Evolutionary conservation across 2,797 vertebrate genomes (phyloP).

Genomic region (Channa striata): DNA sequence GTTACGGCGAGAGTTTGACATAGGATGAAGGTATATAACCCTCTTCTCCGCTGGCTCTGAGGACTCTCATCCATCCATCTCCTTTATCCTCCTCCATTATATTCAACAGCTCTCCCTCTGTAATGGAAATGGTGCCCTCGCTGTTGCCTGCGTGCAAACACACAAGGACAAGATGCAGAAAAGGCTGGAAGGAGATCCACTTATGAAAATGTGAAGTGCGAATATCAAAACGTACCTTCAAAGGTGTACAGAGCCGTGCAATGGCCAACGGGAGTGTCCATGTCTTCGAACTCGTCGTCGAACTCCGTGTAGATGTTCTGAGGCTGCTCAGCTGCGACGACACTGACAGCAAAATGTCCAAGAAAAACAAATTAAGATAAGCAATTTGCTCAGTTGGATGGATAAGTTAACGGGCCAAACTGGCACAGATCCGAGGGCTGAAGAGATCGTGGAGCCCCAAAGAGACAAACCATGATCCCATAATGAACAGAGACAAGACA

Average conservation of each 20-base stretch:
- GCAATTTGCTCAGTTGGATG: background rate
- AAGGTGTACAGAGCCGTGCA: conserved; percentile 89
- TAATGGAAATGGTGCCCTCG: conserved; percentile 88
- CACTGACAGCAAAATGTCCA: conserved; percentile 62
- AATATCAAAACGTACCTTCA: conserved; percentile 76
- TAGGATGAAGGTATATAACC: conserved; percentile 92
- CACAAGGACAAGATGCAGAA: conserved; percentile 2
- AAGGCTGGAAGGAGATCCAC: background rate
- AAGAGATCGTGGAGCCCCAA: no score
- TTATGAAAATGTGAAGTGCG: background rate
- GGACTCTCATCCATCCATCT: conserved; percentile 90
- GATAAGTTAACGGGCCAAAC: no score
- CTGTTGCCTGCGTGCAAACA: conserved; percentile 79
- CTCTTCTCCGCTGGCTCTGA: conserved; percentile 81
- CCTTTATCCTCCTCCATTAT: conserved; percentile 90
- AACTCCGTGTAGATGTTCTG: conserved; percentile 85
- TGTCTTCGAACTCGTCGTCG: conserved; percentile 88
- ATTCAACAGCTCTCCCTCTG: conserved; percentile 85
- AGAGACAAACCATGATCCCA: no score
- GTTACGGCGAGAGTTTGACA: conserved; percentile 74
- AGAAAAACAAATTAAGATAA: background rate
- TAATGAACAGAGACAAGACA: no score
- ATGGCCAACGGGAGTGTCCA: conserved; percentile 81
- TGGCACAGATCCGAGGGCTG: no score
- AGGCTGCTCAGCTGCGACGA: conserved; percentile 53